These are phyloP conservation scores for Euzetes globulus DNA, from an alignment of 2,888 invertebrate species.

Conservation along the genomic window DNA sequence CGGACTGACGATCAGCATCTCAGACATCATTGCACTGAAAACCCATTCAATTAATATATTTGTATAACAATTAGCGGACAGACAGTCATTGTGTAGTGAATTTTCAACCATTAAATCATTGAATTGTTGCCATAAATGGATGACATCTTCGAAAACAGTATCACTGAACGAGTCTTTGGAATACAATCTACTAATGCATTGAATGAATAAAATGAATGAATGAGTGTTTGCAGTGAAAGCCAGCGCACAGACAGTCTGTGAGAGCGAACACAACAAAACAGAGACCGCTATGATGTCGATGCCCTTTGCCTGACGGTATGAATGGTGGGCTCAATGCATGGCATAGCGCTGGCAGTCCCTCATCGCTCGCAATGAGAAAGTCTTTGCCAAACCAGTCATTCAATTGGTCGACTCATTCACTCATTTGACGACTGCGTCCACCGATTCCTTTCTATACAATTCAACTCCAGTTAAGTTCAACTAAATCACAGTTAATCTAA, in stretches of 20 bases:
- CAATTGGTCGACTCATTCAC: background rate
- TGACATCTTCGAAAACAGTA: background rate
- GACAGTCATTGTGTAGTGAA: background rate
- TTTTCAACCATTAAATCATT: background rate
- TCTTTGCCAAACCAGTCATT: background rate
- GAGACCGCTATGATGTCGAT: background rate
- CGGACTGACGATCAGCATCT: background rate
- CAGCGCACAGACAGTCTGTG: background rate
- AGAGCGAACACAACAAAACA: background rate
- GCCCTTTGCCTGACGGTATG: background rate
- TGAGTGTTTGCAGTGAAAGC: background rate
- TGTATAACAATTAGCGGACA: no score
- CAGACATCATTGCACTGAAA: background rate
- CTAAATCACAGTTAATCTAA: background rate
- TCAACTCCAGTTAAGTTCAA: background rate
- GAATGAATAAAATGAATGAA: background rate
- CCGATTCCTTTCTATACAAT: background rate
- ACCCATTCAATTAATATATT: background rate
- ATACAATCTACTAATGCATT: background rate
- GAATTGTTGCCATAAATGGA: background rate
- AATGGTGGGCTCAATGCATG: background rate
- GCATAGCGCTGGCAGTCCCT: background rate
- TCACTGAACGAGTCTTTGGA: background rate
- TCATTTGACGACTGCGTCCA: background rate
- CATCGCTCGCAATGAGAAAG: background rate